Percentiles rank a stretch among this genome's conserved stretches.
Conservation (phyloP, 2,888 invertebrate genomes). For the Cactoblastis cactorum region DNA sequence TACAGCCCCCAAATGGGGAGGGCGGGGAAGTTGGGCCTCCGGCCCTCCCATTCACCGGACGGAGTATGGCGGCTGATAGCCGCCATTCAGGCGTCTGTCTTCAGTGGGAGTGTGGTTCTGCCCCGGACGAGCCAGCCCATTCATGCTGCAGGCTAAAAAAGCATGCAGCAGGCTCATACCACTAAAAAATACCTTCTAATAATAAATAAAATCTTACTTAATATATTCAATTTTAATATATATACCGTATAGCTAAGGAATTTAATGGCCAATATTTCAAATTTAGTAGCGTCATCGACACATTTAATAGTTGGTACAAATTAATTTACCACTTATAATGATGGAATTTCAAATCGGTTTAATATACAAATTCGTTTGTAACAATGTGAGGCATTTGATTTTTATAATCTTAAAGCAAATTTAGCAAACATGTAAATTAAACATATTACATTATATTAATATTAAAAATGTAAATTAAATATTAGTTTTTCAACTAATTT, state of each 20-base stretch:
- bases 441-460: slow-evolving; percentile 10
- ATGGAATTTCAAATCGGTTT: slow-evolving; percentile 4
- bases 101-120: no score
- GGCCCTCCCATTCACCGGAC: no score
- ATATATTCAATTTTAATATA: slow-evolving; percentile 6
- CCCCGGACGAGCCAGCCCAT: no score
- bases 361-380: slow-evolving; percentile 3
- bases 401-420: neutral
- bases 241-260: neutral
- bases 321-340: slow-evolving; percentile 6
- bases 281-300: neutral
- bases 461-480: slow-evolving; percentile 15
- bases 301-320: slow-evolving; percentile 4
- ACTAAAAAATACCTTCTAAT: no score
- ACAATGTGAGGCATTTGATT: slow-evolving; percentile 4
- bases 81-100: no score
- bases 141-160: no score
- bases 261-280: slow-evolving; percentile 3
- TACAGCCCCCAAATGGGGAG: no score
- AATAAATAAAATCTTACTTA: no score
- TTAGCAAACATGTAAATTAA: slow-evolving; percentile 6
- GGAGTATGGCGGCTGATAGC: no score
- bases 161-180: no score
- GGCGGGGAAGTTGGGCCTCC: no score
- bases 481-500: slow-evolving; percentile 32